Percentiles rank a stretch among this genome's conserved stretches.
These are phyloP conservation scores for Otis tarda DNA, from an alignment of 2,113 vertebrate genomes.

Conservation along the genomic window DNA sequence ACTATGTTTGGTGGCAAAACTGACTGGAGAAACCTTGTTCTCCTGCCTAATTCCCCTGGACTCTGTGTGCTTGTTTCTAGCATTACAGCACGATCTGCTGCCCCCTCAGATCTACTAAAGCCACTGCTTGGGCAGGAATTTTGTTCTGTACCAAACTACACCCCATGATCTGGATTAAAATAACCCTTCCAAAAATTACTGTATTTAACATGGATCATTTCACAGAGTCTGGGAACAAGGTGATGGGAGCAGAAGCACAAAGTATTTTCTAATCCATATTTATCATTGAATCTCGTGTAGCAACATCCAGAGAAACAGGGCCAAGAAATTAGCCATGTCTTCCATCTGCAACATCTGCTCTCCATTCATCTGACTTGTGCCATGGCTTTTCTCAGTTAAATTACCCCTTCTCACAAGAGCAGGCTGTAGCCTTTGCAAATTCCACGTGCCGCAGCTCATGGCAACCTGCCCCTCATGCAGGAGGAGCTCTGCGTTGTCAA, in stretches of 20 bases:
- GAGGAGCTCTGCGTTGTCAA: not conserved
- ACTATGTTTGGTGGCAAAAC: not conserved
- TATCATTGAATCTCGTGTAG: not conserved
- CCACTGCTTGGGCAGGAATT: not conserved
- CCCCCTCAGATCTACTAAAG: not conserved
- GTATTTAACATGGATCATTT: not conserved
- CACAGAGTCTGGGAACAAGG: not conserved
- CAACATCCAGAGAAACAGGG: not conserved
- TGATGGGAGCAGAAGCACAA: not conserved
- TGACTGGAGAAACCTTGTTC: not conserved
- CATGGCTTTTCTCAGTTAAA: not conserved
- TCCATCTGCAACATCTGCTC: not conserved
- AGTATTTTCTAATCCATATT: not conserved
- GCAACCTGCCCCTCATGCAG: not conserved
- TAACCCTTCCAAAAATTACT: slow-evolving; percentile 4
- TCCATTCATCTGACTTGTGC: not conserved
- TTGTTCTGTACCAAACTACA: not conserved
- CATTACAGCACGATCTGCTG: not conserved
- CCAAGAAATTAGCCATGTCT: not conserved
- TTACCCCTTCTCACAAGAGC: too few relatives aligned
- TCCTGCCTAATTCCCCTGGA: not conserved
- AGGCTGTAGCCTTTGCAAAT: not conserved
- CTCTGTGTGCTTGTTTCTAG: not conserved
- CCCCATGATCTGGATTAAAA: slow-evolving; percentile 10
- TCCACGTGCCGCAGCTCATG: not conserved